Conservation (phyloP, 2,797 vertebrate species). For the Hybognathus amarus region DNA sequence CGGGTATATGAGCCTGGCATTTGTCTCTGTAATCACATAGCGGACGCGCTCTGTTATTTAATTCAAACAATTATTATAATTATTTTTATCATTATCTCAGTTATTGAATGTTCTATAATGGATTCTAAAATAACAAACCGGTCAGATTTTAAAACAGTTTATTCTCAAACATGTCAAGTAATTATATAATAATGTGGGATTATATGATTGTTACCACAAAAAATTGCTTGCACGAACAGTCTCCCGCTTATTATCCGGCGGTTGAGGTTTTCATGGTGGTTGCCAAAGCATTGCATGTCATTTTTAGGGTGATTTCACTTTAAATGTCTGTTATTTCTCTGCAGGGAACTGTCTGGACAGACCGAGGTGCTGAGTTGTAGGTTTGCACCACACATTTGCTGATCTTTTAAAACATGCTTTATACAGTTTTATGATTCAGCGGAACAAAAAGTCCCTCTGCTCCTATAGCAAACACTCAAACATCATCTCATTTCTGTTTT, state of each 20-base stretch:
- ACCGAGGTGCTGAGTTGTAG: background rate
- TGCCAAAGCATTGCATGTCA: background rate
- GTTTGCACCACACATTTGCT: background rate
- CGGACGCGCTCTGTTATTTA: background rate
- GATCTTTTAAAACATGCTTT: background rate
- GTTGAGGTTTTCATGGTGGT: background rate
- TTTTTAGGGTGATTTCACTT: background rate
- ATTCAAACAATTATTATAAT: background rate
- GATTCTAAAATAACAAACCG: background rate
- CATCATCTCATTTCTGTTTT: conserved; percentile 23
- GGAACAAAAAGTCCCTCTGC: conserved; percentile 30
- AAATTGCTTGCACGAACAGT: background rate
- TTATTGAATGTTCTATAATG: background rate
- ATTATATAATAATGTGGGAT: background rate
- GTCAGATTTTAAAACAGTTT: background rate
- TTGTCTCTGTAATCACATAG: background rate
- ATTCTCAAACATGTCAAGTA: background rate
- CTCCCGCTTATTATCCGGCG: background rate
- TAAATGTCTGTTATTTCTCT: background rate
- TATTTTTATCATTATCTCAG: background rate
- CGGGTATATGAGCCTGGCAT: background rate
- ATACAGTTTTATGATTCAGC: conserved; percentile 24
- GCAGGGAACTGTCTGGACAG: background rate
- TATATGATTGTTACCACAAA: background rate
- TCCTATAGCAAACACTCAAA: conserved; percentile 1